These are phyloP conservation scores for Sandelia bainsii DNA, from an alignment of 2,797 vertebrate genomes.

Conservation along the genomic window DNA sequence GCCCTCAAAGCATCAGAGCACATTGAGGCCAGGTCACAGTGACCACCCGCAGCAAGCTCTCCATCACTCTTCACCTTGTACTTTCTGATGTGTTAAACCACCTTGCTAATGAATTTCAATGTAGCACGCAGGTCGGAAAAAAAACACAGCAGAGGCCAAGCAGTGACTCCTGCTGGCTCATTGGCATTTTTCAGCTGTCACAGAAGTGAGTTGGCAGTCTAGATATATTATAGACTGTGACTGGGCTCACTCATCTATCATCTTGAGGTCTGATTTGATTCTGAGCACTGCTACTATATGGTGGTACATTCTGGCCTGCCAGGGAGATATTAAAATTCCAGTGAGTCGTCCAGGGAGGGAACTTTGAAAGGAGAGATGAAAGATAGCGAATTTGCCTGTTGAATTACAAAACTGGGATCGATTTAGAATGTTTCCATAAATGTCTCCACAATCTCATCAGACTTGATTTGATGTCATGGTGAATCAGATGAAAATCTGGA, in stretches of 20 bases:
- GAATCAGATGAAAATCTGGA: constrained; percentile 78
- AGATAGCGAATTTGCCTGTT: constrained; percentile 75
- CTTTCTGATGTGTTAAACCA: constrained; percentile 59
- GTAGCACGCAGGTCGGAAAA: constrained; percentile 40
- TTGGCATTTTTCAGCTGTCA: constrained; percentile 72
- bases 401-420: constrained; percentile 79
- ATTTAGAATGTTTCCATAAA: constrained; percentile 82
- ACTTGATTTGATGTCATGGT: constrained; percentile 74
- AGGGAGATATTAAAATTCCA: constrained; percentile 79
- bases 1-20: constrained; percentile 73
- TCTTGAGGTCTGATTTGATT: constrained; percentile 76
- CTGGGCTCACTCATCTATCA: constrained; percentile 79
- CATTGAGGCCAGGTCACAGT: constrained; percentile 65
- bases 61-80: constrained; percentile 48
- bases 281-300: constrained; percentile 59
- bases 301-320: constrained; percentile 51
- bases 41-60: constrained; percentile 57
- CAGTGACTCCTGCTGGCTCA: constrained; percentile 48
- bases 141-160: constrained; percentile 15
- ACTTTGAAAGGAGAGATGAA: constrained; percentile 80
- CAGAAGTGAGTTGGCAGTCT: constrained; percentile 61
- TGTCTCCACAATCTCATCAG: constrained; percentile 80
- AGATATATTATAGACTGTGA: constrained; percentile 78
- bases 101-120: constrained; percentile 76
- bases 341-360: constrained; percentile 63